Conservation (phyloP, 2,797 vertebrate genomes). For the Chelon labrosus region DNA sequence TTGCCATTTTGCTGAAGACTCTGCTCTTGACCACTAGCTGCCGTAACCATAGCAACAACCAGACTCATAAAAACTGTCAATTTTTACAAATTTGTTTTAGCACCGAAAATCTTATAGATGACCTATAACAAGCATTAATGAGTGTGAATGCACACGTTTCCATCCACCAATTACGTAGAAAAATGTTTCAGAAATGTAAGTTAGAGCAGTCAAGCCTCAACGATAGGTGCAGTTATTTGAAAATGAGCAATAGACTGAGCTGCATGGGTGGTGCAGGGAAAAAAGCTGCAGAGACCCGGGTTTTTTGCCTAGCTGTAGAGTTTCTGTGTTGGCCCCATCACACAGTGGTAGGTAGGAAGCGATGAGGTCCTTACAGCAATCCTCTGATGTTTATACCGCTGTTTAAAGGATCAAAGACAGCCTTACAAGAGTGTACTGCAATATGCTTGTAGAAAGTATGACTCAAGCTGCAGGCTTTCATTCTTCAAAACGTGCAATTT, state of each 20-base stretch:
- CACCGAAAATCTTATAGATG: background rate
- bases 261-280: background rate
- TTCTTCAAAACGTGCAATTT: background rate
- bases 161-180: background rate
- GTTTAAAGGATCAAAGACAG: constrained; percentile 38
- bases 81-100: background rate
- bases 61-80: background rate
- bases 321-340: constrained; percentile 21
- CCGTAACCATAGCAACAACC: constrained; percentile 54
- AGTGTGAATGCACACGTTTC: background rate
- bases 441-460: constrained; percentile 2
- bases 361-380: constrained; percentile 15
- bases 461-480: constrained; percentile 7
- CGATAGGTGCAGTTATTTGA: background rate
- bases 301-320: constrained; percentile 6
- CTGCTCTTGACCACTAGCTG: constrained; percentile 25
- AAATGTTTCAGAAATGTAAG: background rate
- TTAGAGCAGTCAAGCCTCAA: background rate
- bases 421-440: background rate
- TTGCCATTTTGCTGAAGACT: constrained; percentile 12
- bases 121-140: background rate
- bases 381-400: constrained; percentile 24
- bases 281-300: background rate
- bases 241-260: background rate
- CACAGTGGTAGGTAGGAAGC: constrained; percentile 13